Base-by-base conservation (phyloP, 2,797 vertebrate species). In the Bucorvus abyssinicus region DNA sequence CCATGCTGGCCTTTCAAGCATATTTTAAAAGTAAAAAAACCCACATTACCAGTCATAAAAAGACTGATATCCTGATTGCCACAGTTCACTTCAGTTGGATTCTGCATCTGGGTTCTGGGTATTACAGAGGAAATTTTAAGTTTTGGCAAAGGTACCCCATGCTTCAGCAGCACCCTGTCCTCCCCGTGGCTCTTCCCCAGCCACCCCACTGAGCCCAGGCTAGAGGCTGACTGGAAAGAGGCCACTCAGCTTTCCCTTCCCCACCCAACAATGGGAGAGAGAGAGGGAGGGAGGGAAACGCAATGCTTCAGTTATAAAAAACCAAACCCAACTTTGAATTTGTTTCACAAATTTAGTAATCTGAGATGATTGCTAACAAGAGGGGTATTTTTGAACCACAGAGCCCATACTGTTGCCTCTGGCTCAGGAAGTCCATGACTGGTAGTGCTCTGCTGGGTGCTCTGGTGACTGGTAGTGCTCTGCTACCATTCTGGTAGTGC, bases 291-390 rank as follows among this genome's bases (percentile, higher is more conserved):
- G 65, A 69, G 47, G 21, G 23, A 79, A 76, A 73, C 4, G 20
- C 59, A 73, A 52, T 34, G 63, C 74, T 75, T 26, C 36, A 24
- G 61, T 82, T 92, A 60, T 3, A 60, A 81, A 87, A 87, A 96
- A 86, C 27, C 85, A 92, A 93, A 55, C 63, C 22, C 44, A 63
- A 61, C 59, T 84, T 65, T 68, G 76, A 87, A 83, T 80, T 84
- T 0, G 0, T 63, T 81, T 91, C 74, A 59, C 45, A 68, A 29
- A 74, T 84, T 32, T 29, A 73, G 71, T 47, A 53, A 90, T 90
- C 80, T 34, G 49, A 69, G 44, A 30, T 84, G 87, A 79, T 50
- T 94, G 83, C 74, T 70, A 90, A 71, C 82, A 86, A 4, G 3
- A 85, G 90, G 45, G 27, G 1, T 10, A 75, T 77, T 61, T 67